Conservation (phyloP, 23 tunicate genomes). For the Trididemnum miniatum region DNA sequence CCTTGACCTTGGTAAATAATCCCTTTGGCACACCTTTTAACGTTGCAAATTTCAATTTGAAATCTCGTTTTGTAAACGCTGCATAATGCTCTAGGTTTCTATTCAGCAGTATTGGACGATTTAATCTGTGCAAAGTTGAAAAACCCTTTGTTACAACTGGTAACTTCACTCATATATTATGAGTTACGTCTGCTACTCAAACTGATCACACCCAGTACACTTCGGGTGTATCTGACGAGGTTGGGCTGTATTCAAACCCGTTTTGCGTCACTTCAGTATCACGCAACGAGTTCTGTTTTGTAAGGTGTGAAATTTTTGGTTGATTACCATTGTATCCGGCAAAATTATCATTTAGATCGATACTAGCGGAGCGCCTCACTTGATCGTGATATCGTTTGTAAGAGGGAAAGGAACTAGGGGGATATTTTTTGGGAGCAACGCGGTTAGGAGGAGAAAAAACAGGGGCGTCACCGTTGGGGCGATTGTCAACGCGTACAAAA, state of each 20-base stretch:
- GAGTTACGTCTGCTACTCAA: too few species aligned
- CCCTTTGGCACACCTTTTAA: too few species aligned
- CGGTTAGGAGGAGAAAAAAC: background rate
- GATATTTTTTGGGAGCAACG: background rate
- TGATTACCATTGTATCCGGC: background rate
- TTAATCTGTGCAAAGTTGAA: too few species aligned
- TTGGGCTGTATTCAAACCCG: background rate
- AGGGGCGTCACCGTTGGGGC: background rate
- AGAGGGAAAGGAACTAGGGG: background rate
- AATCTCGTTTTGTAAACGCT: too few species aligned
- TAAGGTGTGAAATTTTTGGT: background rate
- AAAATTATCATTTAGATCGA: background rate
- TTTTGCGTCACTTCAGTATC: conserved; percentile 6
- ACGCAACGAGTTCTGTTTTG: background rate
- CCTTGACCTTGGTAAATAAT: too few species aligned
- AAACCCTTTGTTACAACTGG: too few species aligned
- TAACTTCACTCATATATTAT: too few species aligned
- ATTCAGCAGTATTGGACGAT: too few species aligned
- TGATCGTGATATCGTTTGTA: background rate
- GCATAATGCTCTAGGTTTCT: too few species aligned
- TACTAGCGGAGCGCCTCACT: background rate
- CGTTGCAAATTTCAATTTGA: too few species aligned
- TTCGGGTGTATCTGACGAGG: background rate
- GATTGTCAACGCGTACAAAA: background rate
- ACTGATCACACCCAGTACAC: background rate